A percentile compares a stretch with the other conserved stretches of the same genome.
phyloP scores from a whole-genome alignment of 35 echinoderm and acorn worm genomes.

The Lytechinus variegatus region DNA sequence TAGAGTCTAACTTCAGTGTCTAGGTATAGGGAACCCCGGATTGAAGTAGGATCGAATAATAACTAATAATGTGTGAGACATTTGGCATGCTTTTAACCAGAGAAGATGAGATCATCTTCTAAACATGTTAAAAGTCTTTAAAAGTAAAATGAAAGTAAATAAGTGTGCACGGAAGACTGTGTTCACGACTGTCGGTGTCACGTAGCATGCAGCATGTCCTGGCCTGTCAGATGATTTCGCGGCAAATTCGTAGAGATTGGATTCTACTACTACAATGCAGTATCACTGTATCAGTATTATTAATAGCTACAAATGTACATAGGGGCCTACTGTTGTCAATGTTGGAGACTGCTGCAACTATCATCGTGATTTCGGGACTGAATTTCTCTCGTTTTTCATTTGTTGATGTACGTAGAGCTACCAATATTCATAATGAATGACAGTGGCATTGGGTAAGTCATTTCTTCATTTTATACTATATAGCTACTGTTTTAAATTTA shows the following conservation, averaged over 20 bases:
- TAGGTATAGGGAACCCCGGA: constrained; percentile 16
- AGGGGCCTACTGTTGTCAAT: constrained; percentile 19
- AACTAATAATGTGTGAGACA: constrained; percentile 22
- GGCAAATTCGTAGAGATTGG: constrained; percentile 20
- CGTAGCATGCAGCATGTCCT: constrained; percentile 18
- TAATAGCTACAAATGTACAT: constrained; percentile 15
- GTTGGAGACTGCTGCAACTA: constrained; percentile 19
- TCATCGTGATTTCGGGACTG: constrained; percentile 19
- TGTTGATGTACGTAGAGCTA: constrained; percentile 21
- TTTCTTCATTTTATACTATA: constrained; percentile 17
- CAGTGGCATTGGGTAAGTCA: constrained; percentile 19
- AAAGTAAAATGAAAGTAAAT: constrained; percentile 23
- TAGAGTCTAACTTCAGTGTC: too few species aligned
- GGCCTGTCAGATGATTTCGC: constrained; percentile 18
- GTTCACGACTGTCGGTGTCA: constrained; percentile 18
- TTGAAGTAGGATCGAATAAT: constrained; percentile 20
- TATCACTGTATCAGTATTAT: constrained; percentile 22
- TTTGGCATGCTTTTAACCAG: constrained; percentile 21
- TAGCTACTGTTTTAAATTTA: constrained; percentile 23
- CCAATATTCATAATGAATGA: constrained; percentile 22
- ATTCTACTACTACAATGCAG: constrained; percentile 21
- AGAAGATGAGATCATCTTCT: constrained; percentile 21
- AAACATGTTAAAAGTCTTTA: constrained; percentile 23
- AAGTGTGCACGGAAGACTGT: constrained; percentile 7
- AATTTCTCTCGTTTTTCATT: constrained; percentile 22